phyloP scores from a whole-genome alignment of 2,888 invertebrate species.

The Tipula confusa region DNA sequence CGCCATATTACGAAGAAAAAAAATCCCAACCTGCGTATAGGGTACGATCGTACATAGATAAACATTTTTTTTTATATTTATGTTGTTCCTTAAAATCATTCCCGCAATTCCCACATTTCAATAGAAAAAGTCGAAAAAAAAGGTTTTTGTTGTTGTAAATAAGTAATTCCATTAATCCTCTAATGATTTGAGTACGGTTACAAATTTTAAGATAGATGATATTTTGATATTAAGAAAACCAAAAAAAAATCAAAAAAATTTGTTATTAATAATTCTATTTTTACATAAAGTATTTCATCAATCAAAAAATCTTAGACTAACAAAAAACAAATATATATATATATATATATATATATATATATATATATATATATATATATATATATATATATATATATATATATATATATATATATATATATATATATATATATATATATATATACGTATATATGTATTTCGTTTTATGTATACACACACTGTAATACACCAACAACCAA shows the following conservation, averaged over 20 bases:
- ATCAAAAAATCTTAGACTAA: background rate
- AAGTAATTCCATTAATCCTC: background rate
- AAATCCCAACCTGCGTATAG: background rate
- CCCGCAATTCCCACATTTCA: background rate
- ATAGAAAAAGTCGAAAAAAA: background rate
- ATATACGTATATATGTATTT: background rate
- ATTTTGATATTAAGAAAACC: background rate
- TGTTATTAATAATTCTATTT: background rate
- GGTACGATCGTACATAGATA: background rate
- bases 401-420: background rate
- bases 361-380: background rate
- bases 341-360: background rate
- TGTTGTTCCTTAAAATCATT: background rate
- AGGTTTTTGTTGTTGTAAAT: background rate
- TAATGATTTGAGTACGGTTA: conserved; percentile 25
- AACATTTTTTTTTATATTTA: background rate
- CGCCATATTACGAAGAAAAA: background rate
- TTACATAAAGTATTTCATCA: conserved; percentile 12
- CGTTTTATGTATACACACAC: background rate
- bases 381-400: background rate
- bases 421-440: background rate
- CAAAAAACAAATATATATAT: background rate
- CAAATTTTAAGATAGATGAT: conserved; percentile 12
- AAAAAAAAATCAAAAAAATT: background rate
- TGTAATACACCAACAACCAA: background rate